Evolutionary conservation across 2,113 vertebrate species (phyloP), one percentile per base, ranked within the genome.

Genomic region (Machaerirhynchus nigripectus): DNA sequence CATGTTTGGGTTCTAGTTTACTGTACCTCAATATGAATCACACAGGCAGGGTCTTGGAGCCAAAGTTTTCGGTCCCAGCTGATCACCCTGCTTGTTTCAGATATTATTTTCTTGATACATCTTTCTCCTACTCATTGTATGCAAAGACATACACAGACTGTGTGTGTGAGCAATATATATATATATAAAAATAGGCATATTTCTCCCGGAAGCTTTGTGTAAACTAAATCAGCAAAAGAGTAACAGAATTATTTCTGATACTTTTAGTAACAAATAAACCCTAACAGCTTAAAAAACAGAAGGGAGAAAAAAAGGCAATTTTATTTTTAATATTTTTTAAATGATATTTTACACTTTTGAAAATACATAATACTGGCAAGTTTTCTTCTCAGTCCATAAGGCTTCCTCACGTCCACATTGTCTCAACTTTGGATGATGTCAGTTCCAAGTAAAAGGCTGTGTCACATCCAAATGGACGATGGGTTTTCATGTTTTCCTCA

Each of bases 231-330:
- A 83, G 19, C 21, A 18, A 83, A 57, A 40, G 17, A 67, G 2
- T 33, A 44, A n/a, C 2, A 40, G 20, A 85, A 79, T 50, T 61
- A 57, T 53, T 88, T 75, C 31, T 86, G 9, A 10, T 84, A 47
- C 49, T 81, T 14, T 60, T 86, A 59, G 12, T 40, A 42, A 61
- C 1, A 89, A 83, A 86, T 28, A 71, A 88, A 35, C 5, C 1
- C 1, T 23, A 86, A 15, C 6, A 75, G 3, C 11, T 24, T 46
- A 56, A 73, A 87, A 81, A 84, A 10, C 4, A 60, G 23, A 61
- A 70, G 10, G 10, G 4, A 27, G 5, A 0, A 10, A 19, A 47
- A 64, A 11, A 23, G 2, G 1, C 1, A n/a, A 13, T 35, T 77
- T 67, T 67, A 35, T 39, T 65, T 89, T 47, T 35, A 35, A 22